phyloP scores from a whole-genome alignment of 2,797 vertebrate genomes.

The Macropodus opercularis region DNA sequence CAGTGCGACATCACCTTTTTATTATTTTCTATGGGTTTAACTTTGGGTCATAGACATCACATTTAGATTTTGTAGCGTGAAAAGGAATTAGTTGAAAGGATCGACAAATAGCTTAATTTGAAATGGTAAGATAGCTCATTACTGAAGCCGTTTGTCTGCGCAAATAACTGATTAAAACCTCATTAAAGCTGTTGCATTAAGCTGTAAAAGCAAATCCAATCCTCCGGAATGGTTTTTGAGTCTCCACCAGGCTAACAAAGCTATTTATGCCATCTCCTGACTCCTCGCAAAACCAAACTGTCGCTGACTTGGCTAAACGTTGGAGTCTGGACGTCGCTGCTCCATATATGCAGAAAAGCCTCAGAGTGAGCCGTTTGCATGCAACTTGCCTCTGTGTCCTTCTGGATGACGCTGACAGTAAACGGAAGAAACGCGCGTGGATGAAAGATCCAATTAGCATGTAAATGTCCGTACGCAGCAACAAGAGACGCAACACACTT shows the following conservation, averaged over 20 bases:
- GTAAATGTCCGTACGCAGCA: constrained; percentile 1
- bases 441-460: constrained; percentile 31
- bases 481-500: background rate
- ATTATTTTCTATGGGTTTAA: constrained; percentile 23
- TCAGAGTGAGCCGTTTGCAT: constrained; percentile 9
- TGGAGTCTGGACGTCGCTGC: background rate
- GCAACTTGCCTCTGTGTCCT: background rate
- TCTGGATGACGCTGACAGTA: constrained; percentile 21
- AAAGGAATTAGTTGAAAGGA: background rate
- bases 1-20: constrained; percentile 8
- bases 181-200: constrained; percentile 16
- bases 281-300: constrained; percentile 1
- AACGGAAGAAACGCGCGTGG: background rate
- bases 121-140: constrained; percentile 10
- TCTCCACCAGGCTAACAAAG: constrained; percentile 3
- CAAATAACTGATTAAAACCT: constrained; percentile 10
- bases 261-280: background rate
- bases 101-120: constrained; percentile 9
- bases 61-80: background rate
- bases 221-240: constrained; percentile 12
- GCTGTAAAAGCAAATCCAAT: constrained; percentile 26
- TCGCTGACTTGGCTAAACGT: constrained; percentile 9
- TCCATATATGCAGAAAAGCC: constrained; percentile 5
- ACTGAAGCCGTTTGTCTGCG: background rate
- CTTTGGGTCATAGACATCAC: background rate